Conservation (phyloP, 2,113 vertebrate species). For the Ceyx margarethae region DNA sequence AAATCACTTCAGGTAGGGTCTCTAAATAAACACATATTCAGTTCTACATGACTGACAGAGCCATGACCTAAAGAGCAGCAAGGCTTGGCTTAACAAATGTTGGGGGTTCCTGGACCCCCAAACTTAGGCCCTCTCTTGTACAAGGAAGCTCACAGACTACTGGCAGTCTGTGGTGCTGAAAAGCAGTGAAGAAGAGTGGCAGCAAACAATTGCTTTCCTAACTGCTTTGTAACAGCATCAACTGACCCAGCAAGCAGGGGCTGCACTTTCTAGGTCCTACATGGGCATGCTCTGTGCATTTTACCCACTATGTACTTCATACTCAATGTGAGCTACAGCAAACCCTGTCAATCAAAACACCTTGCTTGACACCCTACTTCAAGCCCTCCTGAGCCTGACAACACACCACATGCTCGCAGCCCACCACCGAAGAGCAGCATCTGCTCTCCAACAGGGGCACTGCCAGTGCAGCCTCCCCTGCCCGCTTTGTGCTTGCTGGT, state of each 20-base stretch:
- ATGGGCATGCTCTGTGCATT: rapidly evolving
- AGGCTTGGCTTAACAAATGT: not conserved
- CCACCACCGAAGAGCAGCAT: not conserved
- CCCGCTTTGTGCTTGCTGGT: rapidly evolving
- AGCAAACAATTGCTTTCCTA: not conserved
- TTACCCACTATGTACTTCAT: rapidly evolving
- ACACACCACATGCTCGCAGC: not conserved
- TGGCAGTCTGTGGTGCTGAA: not conserved
- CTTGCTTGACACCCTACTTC: not conserved
- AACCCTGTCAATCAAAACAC: not conserved
- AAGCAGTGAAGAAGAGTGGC: not conserved
- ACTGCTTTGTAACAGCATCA: rapidly evolving
- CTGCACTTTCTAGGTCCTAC: not conserved
- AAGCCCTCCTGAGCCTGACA: not conserved
- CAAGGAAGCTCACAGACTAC: not conserved
- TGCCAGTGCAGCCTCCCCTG: not conserved
- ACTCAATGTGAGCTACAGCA: rapidly evolving
- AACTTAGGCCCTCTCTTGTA: not conserved
- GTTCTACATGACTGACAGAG: not conserved
- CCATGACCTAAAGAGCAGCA: not conserved
- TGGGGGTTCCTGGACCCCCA: not conserved
- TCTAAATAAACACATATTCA: not conserved
- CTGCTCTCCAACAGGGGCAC: rapidly evolving
- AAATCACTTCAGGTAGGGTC: not conserved
- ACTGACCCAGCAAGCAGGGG: not conserved